These are phyloP conservation scores for Pseudomugil gertrudae DNA, from an alignment of 2,797 vertebrate genomes.

Conservation along the genomic window DNA sequence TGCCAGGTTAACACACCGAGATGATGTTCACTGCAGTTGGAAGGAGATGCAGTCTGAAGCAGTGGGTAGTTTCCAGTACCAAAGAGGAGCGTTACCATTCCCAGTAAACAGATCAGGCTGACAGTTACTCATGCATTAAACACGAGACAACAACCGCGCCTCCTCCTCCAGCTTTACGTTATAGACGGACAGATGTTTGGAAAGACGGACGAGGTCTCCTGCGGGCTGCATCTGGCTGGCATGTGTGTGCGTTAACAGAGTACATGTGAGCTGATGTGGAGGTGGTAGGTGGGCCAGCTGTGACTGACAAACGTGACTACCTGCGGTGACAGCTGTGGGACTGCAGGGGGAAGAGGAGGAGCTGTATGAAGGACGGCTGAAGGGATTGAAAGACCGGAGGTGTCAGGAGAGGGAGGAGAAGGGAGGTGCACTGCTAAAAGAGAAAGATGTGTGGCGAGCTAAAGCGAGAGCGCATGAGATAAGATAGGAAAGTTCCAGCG, in stretches of 20 bases:
- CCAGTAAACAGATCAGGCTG: conserved; percentile 29
- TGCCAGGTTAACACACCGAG: neutral
- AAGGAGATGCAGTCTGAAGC: conserved; percentile 25
- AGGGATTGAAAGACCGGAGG: conserved; percentile 43
- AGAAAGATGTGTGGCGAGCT: conserved; percentile 1
- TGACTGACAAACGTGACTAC: conserved; percentile 68
- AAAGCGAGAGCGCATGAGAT: conserved; percentile 22
- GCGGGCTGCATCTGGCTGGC: conserved; percentile 42
- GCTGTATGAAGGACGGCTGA: conserved; percentile 30
- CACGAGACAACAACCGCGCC: conserved; percentile 30
- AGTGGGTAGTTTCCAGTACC: conserved; percentile 1
- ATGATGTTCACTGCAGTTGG: neutral
- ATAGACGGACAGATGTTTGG: conserved; percentile 51
- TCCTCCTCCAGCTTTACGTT: conserved; percentile 44
- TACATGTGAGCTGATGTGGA: conserved; percentile 5
- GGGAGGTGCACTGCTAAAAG: neutral
- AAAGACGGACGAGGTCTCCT: conserved; percentile 37
- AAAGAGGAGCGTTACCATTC: neutral
- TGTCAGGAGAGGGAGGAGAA: conserved; percentile 21
- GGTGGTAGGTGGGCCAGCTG: conserved; percentile 65
- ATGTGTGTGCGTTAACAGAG: conserved; percentile 15
- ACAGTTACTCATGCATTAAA: too few species aligned
- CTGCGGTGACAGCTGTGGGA: conserved; percentile 60
- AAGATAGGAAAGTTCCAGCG: conserved; percentile 12
- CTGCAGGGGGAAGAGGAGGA: conserved; percentile 46